These are phyloP conservation scores for Zaprionus camerounensis DNA, from an alignment of 1,140 invertebrate species.

Conservation along the genomic window DNA sequence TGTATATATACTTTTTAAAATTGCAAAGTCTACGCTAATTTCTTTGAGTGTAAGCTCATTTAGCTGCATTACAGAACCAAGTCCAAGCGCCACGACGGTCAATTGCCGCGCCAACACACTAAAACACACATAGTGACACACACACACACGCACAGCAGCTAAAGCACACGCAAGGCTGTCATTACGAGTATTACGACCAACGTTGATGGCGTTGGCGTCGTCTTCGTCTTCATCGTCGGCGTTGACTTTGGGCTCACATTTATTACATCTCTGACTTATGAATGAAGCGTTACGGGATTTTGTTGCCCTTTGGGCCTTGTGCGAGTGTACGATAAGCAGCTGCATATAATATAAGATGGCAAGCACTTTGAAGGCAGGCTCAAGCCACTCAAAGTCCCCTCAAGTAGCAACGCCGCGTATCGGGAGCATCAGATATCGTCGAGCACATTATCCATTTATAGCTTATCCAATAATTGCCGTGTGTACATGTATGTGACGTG, in stretches of 20 bases:
- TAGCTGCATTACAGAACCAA: conserved; percentile 30
- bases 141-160: neutral
- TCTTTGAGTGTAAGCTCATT: neutral
- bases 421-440: conserved; percentile 1
- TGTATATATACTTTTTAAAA: neutral
- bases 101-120: conserved; percentile 13
- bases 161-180: conserved; percentile 67
- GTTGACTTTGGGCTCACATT: conserved; percentile 14
- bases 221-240: conserved; percentile 11
- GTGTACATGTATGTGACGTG: conserved; percentile 1
- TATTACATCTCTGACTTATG: conserved; percentile 4
- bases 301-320: neutral
- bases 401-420: neutral
- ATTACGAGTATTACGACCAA: conserved; percentile 67
- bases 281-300: neutral
- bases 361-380: neutral
- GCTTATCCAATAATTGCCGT: conserved; percentile 12
- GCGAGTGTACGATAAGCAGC: neutral
- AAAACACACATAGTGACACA: conserved; percentile 4
- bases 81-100: conserved; percentile 19
- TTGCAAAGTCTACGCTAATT: neutral
- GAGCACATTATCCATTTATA: conserved; percentile 6
- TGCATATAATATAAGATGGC: neutral
- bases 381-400: neutral
- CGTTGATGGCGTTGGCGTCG: conserved; percentile 45